phyloP scores from a whole-genome alignment of 2,888 invertebrate genomes.

The Diaperis boleti region DNA sequence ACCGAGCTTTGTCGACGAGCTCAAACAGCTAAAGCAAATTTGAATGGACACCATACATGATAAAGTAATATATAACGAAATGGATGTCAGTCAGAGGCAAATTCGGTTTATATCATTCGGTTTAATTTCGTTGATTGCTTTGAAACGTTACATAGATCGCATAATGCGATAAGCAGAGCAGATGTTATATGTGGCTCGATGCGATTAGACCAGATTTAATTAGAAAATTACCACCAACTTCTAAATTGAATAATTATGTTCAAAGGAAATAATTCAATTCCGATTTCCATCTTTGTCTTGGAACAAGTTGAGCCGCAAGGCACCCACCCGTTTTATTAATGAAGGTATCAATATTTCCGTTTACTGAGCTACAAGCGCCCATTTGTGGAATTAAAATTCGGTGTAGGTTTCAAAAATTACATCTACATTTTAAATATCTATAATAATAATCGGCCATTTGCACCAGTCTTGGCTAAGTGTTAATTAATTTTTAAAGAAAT shows the following conservation, averaged over 20 bases:
- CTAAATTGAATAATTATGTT: slow-evolving; percentile 40
- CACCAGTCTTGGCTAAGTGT: too few species aligned
- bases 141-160: slow-evolving; percentile 41
- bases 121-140: slow-evolving; percentile 50
- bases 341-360: background rate
- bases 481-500: too few species aligned
- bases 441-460: too few species aligned
- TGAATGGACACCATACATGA: slow-evolving; percentile 23
- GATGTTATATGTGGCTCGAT: slow-evolving; percentile 43
- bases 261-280: slow-evolving; percentile 35
- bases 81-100: slow-evolving; percentile 19
- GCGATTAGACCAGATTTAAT: slow-evolving; percentile 35
- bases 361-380: too few species aligned
- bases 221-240: slow-evolving; percentile 34
- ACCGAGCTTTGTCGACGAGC: slow-evolving; percentile 8
- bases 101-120: slow-evolving; percentile 43
- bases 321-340: background rate
- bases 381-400: background rate
- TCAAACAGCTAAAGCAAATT: slow-evolving; percentile 27
- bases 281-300: slow-evolving; percentile 14
- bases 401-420: background rate
- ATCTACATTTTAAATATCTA: too few species aligned
- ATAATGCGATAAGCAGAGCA: slow-evolving; percentile 43
- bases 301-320: slow-evolving; percentile 12
- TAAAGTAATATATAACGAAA: slow-evolving; percentile 33